Evolutionary conservation across 2,888 invertebrate genomes (phyloP).

Genomic region (Yponomeuta cagnagella): DNA sequence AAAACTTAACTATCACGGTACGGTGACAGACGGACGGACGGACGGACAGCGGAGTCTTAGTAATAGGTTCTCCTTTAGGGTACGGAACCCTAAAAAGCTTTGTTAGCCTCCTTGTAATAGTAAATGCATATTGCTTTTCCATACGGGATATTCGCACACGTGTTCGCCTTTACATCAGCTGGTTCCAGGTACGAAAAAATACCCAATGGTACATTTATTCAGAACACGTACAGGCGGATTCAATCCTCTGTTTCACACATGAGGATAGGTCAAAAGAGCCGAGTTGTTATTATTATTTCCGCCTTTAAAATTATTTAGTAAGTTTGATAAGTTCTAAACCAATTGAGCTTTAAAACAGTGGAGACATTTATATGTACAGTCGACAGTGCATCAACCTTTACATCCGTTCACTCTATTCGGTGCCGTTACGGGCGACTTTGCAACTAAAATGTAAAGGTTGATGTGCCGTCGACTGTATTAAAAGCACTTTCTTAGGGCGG

Average conservation of each 20-base stretch:
- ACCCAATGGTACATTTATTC: background rate
- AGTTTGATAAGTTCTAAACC: no score
- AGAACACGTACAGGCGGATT: background rate
- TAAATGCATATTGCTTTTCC: background rate
- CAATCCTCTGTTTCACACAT: background rate
- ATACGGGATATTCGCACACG: background rate
- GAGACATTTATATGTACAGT: no score
- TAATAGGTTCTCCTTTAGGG: no score
- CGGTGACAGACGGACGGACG: no score
- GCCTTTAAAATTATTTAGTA: background rate
- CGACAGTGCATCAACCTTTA: no score
- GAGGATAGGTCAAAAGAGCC: background rate
- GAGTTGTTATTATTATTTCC: background rate
- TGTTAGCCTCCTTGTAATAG: background rate
- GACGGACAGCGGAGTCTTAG: no score
- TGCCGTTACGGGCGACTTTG: no score
- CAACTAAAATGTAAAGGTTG: no score
- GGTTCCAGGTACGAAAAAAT: background rate
- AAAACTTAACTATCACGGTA: no score
- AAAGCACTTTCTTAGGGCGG: no score
- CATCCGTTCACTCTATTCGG: no score
- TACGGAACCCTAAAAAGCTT: background rate
- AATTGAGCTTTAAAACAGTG: background rate
- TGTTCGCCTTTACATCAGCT: background rate
- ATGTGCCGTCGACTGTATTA: no score